Evolutionary conservation across 2,113 vertebrate genomes (phyloP).

Genomic region (Caloenas nicobarica): DNA sequence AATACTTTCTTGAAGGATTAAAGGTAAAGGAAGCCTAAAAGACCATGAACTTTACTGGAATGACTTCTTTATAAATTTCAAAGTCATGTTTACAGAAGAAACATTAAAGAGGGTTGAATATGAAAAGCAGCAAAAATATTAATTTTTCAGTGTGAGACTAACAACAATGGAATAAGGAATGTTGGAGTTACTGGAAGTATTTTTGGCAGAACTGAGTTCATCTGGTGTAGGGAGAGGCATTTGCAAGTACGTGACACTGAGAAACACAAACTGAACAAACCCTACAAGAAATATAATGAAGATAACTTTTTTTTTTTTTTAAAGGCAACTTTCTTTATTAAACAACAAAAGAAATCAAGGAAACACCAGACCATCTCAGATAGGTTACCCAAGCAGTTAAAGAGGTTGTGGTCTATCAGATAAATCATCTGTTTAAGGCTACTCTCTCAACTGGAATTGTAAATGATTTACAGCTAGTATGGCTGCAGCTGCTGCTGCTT

Average conservation of each 20-base stretch:
- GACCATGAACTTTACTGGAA: neutral
- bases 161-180: neutral
- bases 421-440: neutral
- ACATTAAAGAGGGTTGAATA: neutral
- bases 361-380: neutral
- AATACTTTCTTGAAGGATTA: neutral
- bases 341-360: neutral
- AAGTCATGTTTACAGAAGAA: neutral
- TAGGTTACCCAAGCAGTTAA: neutral
- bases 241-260: neutral
- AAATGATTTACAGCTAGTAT: neutral
- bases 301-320: neutral
- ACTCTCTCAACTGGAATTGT: neutral
- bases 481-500: neutral
- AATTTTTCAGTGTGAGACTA: neutral
- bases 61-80: neutral
- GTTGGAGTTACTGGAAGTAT: neutral
- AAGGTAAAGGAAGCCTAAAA: neutral
- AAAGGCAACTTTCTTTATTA: neutral
- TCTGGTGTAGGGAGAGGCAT: neutral
- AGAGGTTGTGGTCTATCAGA: neutral
- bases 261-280: neutral
- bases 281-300: neutral
- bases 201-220: neutral
- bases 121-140: neutral